These are phyloP conservation scores for Apostichopus leukothele DNA, from an alignment of 53 echinoderm and acorn worm genomes.

Conservation along the genomic window DNA sequence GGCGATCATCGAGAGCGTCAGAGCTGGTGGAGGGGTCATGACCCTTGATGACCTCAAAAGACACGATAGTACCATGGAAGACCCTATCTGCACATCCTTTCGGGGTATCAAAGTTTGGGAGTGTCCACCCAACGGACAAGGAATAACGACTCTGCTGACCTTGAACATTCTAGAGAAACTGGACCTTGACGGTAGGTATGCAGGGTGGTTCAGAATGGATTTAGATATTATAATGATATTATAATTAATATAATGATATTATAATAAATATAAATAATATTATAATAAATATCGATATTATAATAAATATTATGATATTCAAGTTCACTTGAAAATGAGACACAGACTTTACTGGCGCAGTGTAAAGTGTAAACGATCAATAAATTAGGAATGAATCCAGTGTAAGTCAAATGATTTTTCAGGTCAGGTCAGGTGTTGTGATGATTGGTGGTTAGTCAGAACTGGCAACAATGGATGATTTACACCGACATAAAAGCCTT, in stretches of 20 bases:
- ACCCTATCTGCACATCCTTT: constrained; percentile 71
- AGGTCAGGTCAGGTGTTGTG: too few relatives aligned
- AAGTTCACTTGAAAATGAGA: too few relatives aligned
- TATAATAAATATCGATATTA: too few relatives aligned
- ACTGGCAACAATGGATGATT: too few relatives aligned
- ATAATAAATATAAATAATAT: too few relatives aligned
- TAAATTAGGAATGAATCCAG: too few relatives aligned
- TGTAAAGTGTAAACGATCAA: too few relatives aligned
- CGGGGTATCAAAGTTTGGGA: constrained; percentile 74
- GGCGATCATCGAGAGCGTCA: constrained; percentile 72
- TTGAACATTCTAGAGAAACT: constrained; percentile 77
- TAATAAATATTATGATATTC: too few relatives aligned
- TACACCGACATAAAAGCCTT: too few relatives aligned
- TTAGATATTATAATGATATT: not conserved
- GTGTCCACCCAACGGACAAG: constrained; percentile 91
- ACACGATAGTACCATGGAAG: constrained; percentile 63
- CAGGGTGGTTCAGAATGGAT: not conserved
- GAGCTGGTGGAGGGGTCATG: constrained; percentile 69
- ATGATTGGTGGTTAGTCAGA: too few relatives aligned
- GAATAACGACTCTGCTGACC: constrained; percentile 75
- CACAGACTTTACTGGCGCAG: too few relatives aligned
- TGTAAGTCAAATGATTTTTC: too few relatives aligned
- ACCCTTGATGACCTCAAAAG: constrained; percentile 66
- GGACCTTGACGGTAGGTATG: constrained; percentile 61
- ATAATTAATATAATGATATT: not conserved